A percentile compares a stretch with the other conserved stretches of the same genome.
Evolutionary conservation across 1,140 invertebrate genomes (phyloP).

Genomic region (Neotoxoptera formosana): DNA sequence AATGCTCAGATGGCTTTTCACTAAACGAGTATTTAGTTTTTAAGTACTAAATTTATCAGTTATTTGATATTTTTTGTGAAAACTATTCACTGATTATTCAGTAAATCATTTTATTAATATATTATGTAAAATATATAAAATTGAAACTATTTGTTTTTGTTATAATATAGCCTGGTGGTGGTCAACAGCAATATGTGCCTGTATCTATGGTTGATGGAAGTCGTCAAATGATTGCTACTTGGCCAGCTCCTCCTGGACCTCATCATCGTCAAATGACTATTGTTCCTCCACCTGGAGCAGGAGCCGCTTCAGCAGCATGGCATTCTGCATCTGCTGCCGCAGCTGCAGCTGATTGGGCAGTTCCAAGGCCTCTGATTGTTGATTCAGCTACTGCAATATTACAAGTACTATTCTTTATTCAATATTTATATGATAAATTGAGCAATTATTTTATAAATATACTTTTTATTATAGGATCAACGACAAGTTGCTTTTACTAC

Average conservation of each 20-base stretch:
- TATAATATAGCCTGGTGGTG: constrained; percentile 65
- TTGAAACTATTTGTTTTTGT: neutral
- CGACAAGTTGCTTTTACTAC: constrained; percentile 64
- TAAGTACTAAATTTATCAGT: neutral
- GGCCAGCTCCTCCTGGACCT: constrained; percentile 70
- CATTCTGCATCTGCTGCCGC: constrained; percentile 75
- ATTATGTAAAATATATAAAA: neutral
- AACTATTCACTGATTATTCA: neutral
- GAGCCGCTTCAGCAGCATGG: constrained; percentile 77
- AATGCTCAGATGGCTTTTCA: neutral
- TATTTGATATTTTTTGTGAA: neutral
- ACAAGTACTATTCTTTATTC: constrained; percentile 66
- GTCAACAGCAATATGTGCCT: constrained; percentile 84
- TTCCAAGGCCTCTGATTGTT: constrained; percentile 75
- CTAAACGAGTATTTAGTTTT: too few relatives aligned
- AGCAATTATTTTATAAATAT: neutral
- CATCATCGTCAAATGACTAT: constrained; percentile 74
- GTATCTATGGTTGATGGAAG: constrained; percentile 87
- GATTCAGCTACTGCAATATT: constrained; percentile 76
- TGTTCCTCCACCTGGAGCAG: constrained; percentile 86
- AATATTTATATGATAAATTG: neutral
- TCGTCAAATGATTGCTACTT: constrained; percentile 77
- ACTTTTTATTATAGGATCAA: constrained; percentile 66
- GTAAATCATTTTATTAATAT: neutral
- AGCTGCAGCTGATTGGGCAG: constrained; percentile 72